Evolutionary conservation across 2,888 invertebrate genomes (phyloP).

Genomic region (Oligia latruncula): DNA sequence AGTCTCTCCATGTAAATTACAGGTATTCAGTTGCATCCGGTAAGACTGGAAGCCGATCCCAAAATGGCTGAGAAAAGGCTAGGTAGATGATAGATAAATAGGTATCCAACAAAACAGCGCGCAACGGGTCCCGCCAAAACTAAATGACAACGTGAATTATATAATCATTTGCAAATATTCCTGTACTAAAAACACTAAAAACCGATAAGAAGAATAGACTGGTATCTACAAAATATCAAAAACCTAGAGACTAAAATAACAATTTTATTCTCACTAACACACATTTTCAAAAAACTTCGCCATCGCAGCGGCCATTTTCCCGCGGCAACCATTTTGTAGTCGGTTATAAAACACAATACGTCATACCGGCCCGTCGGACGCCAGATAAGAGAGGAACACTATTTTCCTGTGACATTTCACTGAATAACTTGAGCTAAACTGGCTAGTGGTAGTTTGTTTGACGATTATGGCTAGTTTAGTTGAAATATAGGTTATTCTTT

Average conservation of each 20-base stretch:
- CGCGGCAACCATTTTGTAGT: conserved; percentile 45
- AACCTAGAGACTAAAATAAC: not conserved
- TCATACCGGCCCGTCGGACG: conserved; percentile 47
- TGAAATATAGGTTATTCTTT: not conserved
- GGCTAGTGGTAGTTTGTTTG: conserved; percentile 27
- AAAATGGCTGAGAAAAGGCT: too few relatives aligned
- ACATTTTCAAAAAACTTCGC: conserved; percentile 34
- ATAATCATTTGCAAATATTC: not conserved
- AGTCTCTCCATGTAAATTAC: too few relatives aligned
- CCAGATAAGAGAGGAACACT: conserved; percentile 61
- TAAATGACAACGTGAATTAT: not conserved
- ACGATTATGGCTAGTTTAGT: not conserved
- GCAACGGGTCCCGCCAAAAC: not conserved
- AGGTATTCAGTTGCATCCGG: too few relatives aligned
- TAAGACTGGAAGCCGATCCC: too few relatives aligned
- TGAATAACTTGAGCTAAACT: conserved; percentile 63
- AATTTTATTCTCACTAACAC: not conserved
- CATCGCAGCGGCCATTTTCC: conserved; percentile 38
- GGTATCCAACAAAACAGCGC: too few relatives aligned
- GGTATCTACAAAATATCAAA: not conserved
- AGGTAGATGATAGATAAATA: too few relatives aligned
- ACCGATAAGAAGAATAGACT: not conserved
- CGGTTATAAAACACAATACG: conserved; percentile 65
- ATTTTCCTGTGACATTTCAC: conserved; percentile 63
- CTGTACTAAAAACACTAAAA: not conserved